Percentiles rank a stretch among this genome's conserved stretches.
Evolutionary conservation across 1,140 invertebrate genomes (phyloP).

Genomic region (Luehdorfia chinensis): DNA sequence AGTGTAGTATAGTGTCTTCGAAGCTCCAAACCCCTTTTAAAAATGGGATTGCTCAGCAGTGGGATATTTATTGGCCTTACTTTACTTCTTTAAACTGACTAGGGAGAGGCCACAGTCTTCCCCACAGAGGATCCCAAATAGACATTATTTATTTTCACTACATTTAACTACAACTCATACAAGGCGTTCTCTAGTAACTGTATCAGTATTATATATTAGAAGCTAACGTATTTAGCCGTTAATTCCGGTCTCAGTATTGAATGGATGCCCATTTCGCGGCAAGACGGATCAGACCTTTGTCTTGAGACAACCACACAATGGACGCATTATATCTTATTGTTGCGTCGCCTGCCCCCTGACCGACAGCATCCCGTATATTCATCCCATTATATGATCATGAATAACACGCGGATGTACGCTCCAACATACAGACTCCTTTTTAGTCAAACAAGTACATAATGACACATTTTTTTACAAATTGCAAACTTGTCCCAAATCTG

Average conservation of each 20-base stretch:
- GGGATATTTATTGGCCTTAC: no score
- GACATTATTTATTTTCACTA: no score
- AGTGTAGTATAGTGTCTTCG: no score
- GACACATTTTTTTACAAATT: neutral
- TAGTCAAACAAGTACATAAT: neutral
- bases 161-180: no score
- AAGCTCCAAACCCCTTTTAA: no score
- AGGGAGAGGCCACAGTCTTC: no score
- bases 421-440: constrained; percentile 26
- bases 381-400: constrained; percentile 65
- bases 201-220: constrained; percentile 8
- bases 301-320: constrained; percentile 83
- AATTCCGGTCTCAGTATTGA: constrained; percentile 22
- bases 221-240: constrained; percentile 1
- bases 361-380: constrained; percentile 63
- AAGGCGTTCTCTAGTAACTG: no score
- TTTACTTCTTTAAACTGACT: no score
- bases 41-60: no score
- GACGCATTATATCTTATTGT: constrained; percentile 52
- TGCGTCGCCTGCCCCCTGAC: constrained; percentile 47
- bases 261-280: constrained; percentile 27
- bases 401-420: constrained; percentile 34
- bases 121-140: no score
- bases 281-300: constrained; percentile 74
- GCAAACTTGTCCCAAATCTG: neutral